These are phyloP conservation scores for Parnassius mnemosyne DNA, from an alignment of 2,888 invertebrate species.

Conservation along the genomic window DNA sequence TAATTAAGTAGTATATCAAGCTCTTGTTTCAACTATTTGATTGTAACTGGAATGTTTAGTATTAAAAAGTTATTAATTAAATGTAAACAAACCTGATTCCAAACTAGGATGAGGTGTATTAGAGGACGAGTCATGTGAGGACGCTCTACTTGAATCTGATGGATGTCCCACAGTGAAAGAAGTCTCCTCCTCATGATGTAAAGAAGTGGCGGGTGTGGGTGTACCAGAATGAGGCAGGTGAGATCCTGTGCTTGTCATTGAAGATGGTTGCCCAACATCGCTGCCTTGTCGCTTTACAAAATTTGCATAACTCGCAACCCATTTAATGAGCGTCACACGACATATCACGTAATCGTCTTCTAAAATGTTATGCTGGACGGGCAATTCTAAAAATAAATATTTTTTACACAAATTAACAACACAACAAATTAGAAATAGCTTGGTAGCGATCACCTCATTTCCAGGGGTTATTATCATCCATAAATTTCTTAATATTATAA, in stretches of 20 bases:
- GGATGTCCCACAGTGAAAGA: slow-evolving; percentile 72
- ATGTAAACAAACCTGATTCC: slow-evolving; percentile 73
- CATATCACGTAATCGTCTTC: slow-evolving; percentile 86
- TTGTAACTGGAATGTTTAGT: no score
- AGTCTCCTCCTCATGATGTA: slow-evolving; percentile 74
- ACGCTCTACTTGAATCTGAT: slow-evolving; percentile 74
- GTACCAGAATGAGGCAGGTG: slow-evolving; percentile 64
- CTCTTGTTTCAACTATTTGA: no score
- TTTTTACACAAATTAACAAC: not conserved
- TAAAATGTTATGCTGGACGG: slow-evolving; percentile 85
- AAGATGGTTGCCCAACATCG: slow-evolving; percentile 70
- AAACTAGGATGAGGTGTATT: slow-evolving; percentile 82
- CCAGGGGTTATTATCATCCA: no score
- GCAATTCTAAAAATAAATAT: slow-evolving; percentile 80
- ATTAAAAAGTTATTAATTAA: not conserved
- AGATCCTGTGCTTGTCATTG: slow-evolving; percentile 70
- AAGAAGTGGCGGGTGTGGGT: slow-evolving; percentile 62
- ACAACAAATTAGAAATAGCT: no score
- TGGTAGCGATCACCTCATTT: no score
- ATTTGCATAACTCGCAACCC: slow-evolving; percentile 92
- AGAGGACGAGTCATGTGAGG: slow-evolving; percentile 72
- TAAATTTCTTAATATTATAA: no score
- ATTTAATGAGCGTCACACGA: slow-evolving; percentile 92
- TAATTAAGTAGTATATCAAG: no score
- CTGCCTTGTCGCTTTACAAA: slow-evolving; percentile 83